Percentiles rank a stretch among this genome's conserved stretches.
Evolutionary conservation across 2,888 invertebrate species (phyloP).

Genomic region (Heterodera filipjevi): DNA sequence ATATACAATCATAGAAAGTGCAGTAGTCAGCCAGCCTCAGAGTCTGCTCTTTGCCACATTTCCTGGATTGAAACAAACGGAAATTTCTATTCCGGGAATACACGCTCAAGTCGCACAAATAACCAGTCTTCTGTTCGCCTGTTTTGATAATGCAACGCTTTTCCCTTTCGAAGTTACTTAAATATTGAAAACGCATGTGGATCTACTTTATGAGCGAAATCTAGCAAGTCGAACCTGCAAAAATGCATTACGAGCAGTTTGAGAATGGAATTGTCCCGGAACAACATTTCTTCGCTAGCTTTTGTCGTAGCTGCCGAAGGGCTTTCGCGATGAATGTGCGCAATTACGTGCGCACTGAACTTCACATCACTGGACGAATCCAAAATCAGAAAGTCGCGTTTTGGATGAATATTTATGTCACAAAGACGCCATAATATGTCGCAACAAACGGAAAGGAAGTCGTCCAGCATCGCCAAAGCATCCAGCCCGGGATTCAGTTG

Average conservation of each 20-base stretch:
- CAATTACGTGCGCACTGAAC: slow-evolving; percentile 50
- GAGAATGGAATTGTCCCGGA: slow-evolving; percentile 37
- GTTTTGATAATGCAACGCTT: slow-evolving; percentile 34
- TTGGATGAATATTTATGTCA: slow-evolving; percentile 22
- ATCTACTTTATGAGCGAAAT: background rate
- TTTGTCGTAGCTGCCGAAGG: background rate
- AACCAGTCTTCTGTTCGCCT: slow-evolving; percentile 16
- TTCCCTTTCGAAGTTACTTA: background rate
- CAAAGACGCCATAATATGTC: slow-evolving; percentile 29
- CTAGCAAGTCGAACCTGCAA: slow-evolving; percentile 21
- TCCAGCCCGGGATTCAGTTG: slow-evolving; percentile 39
- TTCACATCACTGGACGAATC: slow-evolving; percentile 49
- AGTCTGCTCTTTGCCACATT: slow-evolving; percentile 44
- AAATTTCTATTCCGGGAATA: slow-evolving; percentile 48
- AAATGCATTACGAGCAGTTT: slow-evolving; percentile 35
- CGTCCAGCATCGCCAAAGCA: slow-evolving; percentile 24
- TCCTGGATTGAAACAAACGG: slow-evolving; percentile 48
- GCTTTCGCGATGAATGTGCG: slow-evolving; percentile 41
- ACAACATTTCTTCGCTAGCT: slow-evolving; percentile 25
- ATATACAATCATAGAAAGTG: slow-evolving; percentile 46
- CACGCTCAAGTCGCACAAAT: slow-evolving; percentile 31
- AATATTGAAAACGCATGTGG: too few relatives aligned
- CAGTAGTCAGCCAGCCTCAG: slow-evolving; percentile 44
- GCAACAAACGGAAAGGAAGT: slow-evolving; percentile 37
- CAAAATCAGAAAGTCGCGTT: slow-evolving; percentile 44